phyloP scores from a whole-genome alignment of 2,113 vertebrate genomes.

The human region GRCh38 chr12:131171001-131171500 shows the following conservation, averaged over 20 bases:
- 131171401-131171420: not conserved
- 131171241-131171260: not conserved
- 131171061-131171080: not conserved
- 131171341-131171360: not conserved
- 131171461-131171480: not conserved
- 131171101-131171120: not conserved
- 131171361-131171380: not conserved
- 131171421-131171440: not conserved
- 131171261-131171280: no score
- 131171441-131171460: no score
- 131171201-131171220: no score
- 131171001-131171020: not conserved
- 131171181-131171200: rapidly evolving
- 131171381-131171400: not conserved
- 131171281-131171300: rapidly evolving
- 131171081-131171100: not conserved
- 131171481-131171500: no score
- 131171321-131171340: not conserved
- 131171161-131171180: not conserved
- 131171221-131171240: rapidly evolving
- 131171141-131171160: not conserved
- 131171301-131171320: no score
- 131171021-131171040: not conserved
- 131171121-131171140: not conserved
- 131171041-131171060: not conserved